These are phyloP conservation scores for Serranus cabrilla DNA, from an alignment of 2,797 vertebrate species.

Conservation along the genomic window DNA sequence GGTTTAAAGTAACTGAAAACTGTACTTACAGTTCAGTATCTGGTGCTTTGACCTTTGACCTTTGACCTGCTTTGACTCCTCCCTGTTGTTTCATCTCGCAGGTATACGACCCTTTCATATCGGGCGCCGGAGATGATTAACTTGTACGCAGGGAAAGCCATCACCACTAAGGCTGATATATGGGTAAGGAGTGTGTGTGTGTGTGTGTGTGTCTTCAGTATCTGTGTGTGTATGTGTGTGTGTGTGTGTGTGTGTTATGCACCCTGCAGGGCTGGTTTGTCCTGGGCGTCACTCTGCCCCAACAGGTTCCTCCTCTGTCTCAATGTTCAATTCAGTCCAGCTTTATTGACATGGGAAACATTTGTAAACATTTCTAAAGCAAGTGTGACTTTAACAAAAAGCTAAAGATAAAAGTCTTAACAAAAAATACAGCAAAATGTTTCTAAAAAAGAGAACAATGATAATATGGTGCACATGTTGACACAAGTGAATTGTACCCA, in stretches of 20 bases:
- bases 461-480: no score
- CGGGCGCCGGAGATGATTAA: slow-evolving; percentile 99
- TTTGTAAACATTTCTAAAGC: no score
- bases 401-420: no score
- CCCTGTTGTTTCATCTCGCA: slow-evolving; percentile 64
- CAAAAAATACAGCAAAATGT: no score
- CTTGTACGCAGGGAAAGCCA: slow-evolving; percentile 95
- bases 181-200: slow-evolving; percentile 89
- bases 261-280: slow-evolving; percentile 50
- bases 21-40: no score
- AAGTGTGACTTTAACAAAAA: no score
- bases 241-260: slow-evolving; percentile 1
- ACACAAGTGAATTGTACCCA: no score
- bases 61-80: background rate
- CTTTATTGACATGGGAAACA: no score
- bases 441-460: no score
- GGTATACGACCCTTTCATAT: slow-evolving; percentile 98
- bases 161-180: slow-evolving; percentile 99
- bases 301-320: slow-evolving; percentile 36
- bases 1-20: no score
- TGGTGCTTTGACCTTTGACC: background rate
- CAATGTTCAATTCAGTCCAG: no score
- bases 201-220: slow-evolving; percentile 14
- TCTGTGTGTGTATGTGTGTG: background rate
- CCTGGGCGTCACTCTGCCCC: slow-evolving; percentile 20